Evolutionary conservation across 2,888 invertebrate species (phyloP).

Genomic region (Lordiphosa fenestrarum): DNA sequence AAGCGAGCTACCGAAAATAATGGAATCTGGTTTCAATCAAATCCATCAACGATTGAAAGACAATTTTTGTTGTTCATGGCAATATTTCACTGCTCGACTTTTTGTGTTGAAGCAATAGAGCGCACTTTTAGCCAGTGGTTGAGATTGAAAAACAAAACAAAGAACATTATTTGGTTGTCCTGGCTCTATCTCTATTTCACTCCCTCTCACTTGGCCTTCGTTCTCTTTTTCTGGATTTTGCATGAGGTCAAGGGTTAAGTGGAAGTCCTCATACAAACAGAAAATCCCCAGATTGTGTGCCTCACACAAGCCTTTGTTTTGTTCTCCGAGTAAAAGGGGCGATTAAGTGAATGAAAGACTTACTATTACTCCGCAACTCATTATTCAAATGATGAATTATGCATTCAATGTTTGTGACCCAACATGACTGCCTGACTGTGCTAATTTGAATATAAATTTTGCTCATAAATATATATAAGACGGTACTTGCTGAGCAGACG

Average conservation of each 20-base stretch:
- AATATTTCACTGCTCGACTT: not conserved
- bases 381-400: conserved; percentile 58
- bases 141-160: conserved; percentile 21
- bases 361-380: conserved; percentile 33
- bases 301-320: conserved; percentile 36
- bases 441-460: conserved; percentile 61
- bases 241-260: conserved; percentile 54
- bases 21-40: too few relatives aligned
- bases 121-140: conserved; percentile 8
- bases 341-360: conserved; percentile 23
- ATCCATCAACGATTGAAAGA: too few relatives aligned
- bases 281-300: conserved; percentile 48
- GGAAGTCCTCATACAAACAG: conserved; percentile 19
- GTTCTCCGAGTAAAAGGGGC: conserved; percentile 13
- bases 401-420: conserved; percentile 28
- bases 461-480: conserved; percentile 49
- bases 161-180: conserved; percentile 41
- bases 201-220: not conserved
- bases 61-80: too few relatives aligned
- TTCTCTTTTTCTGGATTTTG: conserved; percentile 10
- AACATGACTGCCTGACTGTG: conserved; percentile 2
- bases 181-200: conserved; percentile 7
- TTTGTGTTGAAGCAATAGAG: conserved; percentile 25
- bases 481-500: conserved; percentile 17
- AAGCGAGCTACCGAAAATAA: too few relatives aligned